Evolutionary conservation across 2,797 vertebrate genomes (phyloP).

Genomic region (Clarias pachynema): DNA sequence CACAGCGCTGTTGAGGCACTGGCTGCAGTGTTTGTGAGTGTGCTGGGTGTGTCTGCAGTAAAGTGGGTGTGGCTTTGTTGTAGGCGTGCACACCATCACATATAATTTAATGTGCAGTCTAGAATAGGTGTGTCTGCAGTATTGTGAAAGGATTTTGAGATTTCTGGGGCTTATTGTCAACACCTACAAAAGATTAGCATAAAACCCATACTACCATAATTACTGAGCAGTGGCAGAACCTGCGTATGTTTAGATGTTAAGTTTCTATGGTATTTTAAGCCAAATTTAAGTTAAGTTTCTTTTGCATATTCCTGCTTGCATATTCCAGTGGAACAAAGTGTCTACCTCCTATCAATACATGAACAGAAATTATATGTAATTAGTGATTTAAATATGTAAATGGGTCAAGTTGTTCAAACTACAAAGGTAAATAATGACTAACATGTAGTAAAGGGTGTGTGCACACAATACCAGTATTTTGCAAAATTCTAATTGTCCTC

Average conservation of each 20-base stretch:
- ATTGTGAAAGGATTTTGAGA: slow-evolving; percentile 51
- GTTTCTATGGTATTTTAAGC: background rate
- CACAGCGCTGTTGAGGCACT: slow-evolving; percentile 37
- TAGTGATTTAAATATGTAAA: background rate
- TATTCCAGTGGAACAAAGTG: background rate
- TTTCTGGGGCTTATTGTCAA: background rate
- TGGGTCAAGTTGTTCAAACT: background rate
- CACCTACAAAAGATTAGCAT: background rate
- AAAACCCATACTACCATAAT: background rate
- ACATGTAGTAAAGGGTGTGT: slow-evolving; percentile 20
- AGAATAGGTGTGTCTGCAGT: slow-evolving; percentile 70
- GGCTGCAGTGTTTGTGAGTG: slow-evolving; percentile 50
- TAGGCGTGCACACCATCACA: slow-evolving; percentile 47
- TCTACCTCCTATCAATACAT: background rate
- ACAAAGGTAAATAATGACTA: slow-evolving; percentile 25
- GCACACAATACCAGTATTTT: background rate
- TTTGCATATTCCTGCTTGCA: background rate
- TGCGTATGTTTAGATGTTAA: background rate
- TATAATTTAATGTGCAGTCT: slow-evolving; percentile 49
- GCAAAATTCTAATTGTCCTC: background rate
- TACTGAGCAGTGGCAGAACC: background rate
- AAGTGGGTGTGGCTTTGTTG: slow-evolving; percentile 50
- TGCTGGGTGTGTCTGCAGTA: slow-evolving; percentile 70
- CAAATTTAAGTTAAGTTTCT: background rate
- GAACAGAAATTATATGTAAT: background rate